Percentiles rank a stretch among this genome's conserved stretches.
Evolutionary conservation across 2,888 invertebrate species (phyloP).

Genomic region (Andrena chrysosceles): DNA sequence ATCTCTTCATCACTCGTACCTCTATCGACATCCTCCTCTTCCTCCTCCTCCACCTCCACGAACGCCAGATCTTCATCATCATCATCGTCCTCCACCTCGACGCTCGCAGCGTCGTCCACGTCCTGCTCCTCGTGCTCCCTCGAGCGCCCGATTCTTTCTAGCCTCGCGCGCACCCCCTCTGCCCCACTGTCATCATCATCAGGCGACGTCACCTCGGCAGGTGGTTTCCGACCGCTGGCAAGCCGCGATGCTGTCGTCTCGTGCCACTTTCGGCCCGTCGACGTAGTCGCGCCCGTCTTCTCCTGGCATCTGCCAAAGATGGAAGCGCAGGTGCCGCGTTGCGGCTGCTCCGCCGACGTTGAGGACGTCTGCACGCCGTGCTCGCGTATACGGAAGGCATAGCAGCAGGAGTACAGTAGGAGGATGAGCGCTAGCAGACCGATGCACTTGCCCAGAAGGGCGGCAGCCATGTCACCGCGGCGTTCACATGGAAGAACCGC

Average conservation of each 20-base stretch:
- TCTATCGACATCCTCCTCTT: slow-evolving; percentile 1
- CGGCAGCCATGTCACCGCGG: slow-evolving; percentile 78
- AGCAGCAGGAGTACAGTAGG: slow-evolving; percentile 75
- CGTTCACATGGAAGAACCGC: slow-evolving; percentile 76
- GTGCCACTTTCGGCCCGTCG: slow-evolving; percentile 67
- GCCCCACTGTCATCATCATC: slow-evolving; percentile 38
- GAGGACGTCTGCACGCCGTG: slow-evolving; percentile 41
- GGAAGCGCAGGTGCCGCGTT: slow-evolving; percentile 64
- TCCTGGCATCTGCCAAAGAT: slow-evolving; percentile 73
- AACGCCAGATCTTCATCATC: slow-evolving; percentile 16
- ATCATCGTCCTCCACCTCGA: slow-evolving; percentile 46
- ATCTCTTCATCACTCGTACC: too few relatives aligned
- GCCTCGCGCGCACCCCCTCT: slow-evolving; percentile 24
- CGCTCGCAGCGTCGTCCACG: slow-evolving; percentile 51
- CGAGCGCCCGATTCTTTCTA: slow-evolving; percentile 22
- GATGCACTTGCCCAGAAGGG: slow-evolving; percentile 78
- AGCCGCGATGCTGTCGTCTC: slow-evolving; percentile 66
- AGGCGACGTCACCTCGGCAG: slow-evolving; percentile 69
- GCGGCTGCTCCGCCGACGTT: slow-evolving; percentile 37
- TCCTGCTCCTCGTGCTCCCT: slow-evolving; percentile 40
- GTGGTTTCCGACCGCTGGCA: slow-evolving; percentile 73
- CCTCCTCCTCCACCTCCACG: slow-evolving; percentile 5
- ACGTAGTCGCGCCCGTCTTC: slow-evolving; percentile 51
- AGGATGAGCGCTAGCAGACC: slow-evolving; percentile 73
- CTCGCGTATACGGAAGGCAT: slow-evolving; percentile 81